Base-by-base conservation (phyloP, 2,797 vertebrate genomes). In the Pangasius djambal region DNA sequence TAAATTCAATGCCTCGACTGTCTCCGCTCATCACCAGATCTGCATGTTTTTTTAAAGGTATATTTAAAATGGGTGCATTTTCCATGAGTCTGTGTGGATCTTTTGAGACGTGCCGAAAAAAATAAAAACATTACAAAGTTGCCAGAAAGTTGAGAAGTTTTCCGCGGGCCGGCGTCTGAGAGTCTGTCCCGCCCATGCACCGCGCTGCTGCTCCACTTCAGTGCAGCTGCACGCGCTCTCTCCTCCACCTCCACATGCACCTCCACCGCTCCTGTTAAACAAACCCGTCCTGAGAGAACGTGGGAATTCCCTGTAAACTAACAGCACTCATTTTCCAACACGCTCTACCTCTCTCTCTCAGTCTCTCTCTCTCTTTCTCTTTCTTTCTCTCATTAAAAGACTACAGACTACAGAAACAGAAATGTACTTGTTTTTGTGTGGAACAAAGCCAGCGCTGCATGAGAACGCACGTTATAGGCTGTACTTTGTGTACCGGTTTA, bases 111-210 rank as follows among this genome's bases (percentile, higher is more conserved):
- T n/a, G 82, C 25, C 94, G 94, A 97, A 74, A 89, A 86, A 97
- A 96, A 96, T 50, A 87, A 83, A 97, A 96, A 96, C 96, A 96
- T 96, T 95, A 94, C 94, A 92, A 92, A 95, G 94, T 94, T 93
- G 96, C 94, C 96, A 93, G 94, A 94, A 92, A 94, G 92, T 94
- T 94, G 95, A 92, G 94, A 95, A 94, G 96, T 95, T 95, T 95
- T 95, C 95, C 94, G 93, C 94, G 93, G 95, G 95, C 95, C 96
- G 97, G 97, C 97, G 97, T 97, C 97, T 92, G 94, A 67, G 93
- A 95, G 97, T 97, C 97, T 97, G 96, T 91, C 93, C 95, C 93
- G 95, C 94, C 93, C 95, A 48, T 48, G 48, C 48, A 95, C 95
- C 94, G 93, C 94, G 93, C 96, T 95, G 94, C 95, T 95, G 95